Evolutionary conservation across 2,113 vertebrate species (phyloP), one percentile per base, ranked within the genome.

Genomic region (Ictidomys tridecemlineatus): DNA sequence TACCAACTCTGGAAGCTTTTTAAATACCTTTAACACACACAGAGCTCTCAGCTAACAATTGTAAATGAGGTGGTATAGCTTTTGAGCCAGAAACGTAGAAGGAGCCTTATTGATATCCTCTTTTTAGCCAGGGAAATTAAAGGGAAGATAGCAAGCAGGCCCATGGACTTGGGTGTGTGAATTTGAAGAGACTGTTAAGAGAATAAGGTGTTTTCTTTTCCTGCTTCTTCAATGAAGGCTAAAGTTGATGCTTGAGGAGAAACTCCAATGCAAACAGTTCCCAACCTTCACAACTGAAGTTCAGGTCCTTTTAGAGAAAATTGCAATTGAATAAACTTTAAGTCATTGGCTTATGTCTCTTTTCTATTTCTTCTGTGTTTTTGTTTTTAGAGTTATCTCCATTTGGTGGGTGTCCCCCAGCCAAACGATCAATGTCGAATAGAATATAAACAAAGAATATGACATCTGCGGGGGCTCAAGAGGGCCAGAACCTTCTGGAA

Each of bases 321-420:
- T 30, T 48, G 67, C 0, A 6, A 11, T 17, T 8, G 61, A 79
- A 58, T 74, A 65, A 84, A 72, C 22, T 20, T 58, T 88, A 69
- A 42, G 16, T 28, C 56, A 53, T n/a, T 78, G 32, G 0, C 14
- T 80, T 83, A 30, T 6, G 0, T 89, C 39, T 94, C 22, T 90
- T 96, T 65, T 45, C 4, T 70, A 3, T 80, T 96, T 92, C 65
- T 94, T 63, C 13, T 73, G 17, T 13, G 84, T 96, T 97, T 97
- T 37, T 97, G 20, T 96, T 93, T 97, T 96, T 96, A 99, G 99
- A 99, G 99, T 91, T 96, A 91, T 95, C 98, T 98, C 32, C 99
- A 99, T 89, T 96, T 99, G 96, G 94, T 99, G 87, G 99, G 99
- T 89, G 98, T 99, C 0, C 99, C 99, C 95, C 99, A 99, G 91